Evolutionary conservation across 2,888 invertebrate species (phyloP), one percentile per base, ranked within the genome.

Genomic region (Abrostola triplasia): DNA sequence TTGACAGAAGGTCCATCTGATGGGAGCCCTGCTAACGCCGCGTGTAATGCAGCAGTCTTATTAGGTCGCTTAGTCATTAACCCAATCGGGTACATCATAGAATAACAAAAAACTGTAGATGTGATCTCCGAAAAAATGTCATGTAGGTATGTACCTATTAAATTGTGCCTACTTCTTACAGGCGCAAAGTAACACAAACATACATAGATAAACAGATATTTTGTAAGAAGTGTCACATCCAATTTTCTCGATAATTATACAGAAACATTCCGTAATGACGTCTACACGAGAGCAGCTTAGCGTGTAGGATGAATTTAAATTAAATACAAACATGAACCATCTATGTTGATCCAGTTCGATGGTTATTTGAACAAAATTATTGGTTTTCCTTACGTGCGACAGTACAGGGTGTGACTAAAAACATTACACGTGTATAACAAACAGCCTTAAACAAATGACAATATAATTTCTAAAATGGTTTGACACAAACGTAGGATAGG

Each of bases 291-390:
- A 67, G 56, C 70, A 48, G 59, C 58, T 55, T 64, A 64, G 8
- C 44, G 55, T 49, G 41, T 40, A 48, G 54, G 53, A 59, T 52
- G 61, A 47, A 70, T 77, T 81, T 75, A 80, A 80, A 80, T 79
- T 56, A 60, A 81, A 81, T 53, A 67, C 68, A 77, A 81, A 79
- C 77, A 81, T 67, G 64, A 71, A 59, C 65, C 64, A 13, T 52
- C 57, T 13, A 44, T 73, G 75, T 77, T 68, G 67, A 77, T 71
- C 58, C 58, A 77, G 44, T 65, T 58, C 49, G 57, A 69, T 71
- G 63, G 72, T 58, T 79, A 71, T 81, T 80, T 79, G 75, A 69
- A 68, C 75, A 67, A 67, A 75, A 68, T 77, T 70, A 79, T 72
- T 70, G 70, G 70, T 77, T 75, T 64, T 59, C 56, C 50, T 63